Evolutionary conservation across 64 coral and sea anemone species (phyloP).

Genomic region (Dendrophyllia cribrosa): DNA sequence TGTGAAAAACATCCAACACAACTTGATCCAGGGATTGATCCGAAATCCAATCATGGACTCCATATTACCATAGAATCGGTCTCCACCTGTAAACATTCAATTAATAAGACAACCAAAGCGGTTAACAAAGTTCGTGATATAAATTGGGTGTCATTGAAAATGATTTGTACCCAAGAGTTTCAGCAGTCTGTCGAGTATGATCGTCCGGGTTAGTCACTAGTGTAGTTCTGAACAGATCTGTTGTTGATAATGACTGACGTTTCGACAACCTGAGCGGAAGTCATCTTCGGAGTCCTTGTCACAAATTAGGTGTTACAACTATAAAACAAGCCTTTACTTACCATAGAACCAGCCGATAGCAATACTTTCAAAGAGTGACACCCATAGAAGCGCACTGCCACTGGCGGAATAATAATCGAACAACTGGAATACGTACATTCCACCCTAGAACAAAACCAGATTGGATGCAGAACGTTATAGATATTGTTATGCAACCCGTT

Average conservation of each 20-base stretch:
- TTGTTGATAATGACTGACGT: no score
- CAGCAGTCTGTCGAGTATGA: no score
- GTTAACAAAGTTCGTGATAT: neutral
- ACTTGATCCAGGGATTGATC: slow-evolving; percentile 80
- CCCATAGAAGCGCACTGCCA: slow-evolving; percentile 68
- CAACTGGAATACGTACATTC: slow-evolving; percentile 79
- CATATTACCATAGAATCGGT: slow-evolving; percentile 87
- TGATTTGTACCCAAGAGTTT: no score
- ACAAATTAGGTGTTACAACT: no score
- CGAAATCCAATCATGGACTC: slow-evolving; percentile 87
- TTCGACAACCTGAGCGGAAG: no score
- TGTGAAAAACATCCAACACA: slow-evolving; percentile 74
- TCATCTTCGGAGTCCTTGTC: no score
- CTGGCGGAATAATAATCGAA: slow-evolving; percentile 73
- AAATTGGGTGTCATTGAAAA: no score
- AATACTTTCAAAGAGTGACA: slow-evolving; percentile 59
- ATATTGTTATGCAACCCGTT: neutral
- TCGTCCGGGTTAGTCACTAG: no score
- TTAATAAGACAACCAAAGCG: no score
- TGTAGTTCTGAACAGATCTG: no score
- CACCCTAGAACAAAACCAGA: slow-evolving; percentile 34
- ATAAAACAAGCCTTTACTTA: neutral
- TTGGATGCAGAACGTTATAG: neutral
- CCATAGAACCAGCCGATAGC: slow-evolving; percentile 80
- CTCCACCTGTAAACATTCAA: slow-evolving; percentile 50